These are phyloP conservation scores for Sebastes trivittatus DNA, from an alignment of 2,797 vertebrate species.

Conservation along the genomic window DNA sequence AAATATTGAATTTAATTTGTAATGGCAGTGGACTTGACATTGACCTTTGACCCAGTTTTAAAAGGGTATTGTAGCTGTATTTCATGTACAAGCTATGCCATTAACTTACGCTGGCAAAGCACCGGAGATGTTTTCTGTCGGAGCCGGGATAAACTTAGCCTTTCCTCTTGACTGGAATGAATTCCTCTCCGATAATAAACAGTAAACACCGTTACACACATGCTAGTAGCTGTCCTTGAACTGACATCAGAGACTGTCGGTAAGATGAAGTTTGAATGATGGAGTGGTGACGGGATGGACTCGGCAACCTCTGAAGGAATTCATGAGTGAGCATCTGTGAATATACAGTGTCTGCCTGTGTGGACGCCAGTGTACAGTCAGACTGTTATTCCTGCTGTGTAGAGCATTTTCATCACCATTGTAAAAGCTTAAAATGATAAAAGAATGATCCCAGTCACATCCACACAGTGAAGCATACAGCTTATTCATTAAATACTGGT, in stretches of 20 bases:
- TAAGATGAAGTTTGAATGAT: conserved; percentile 12
- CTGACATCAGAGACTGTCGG: conserved; percentile 2
- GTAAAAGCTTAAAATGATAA: not conserved
- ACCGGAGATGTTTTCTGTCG: conserved; percentile 27
- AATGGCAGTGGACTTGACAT: not conserved
- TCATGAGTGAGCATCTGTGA: conserved; percentile 17
- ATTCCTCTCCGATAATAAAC: conserved; percentile 47
- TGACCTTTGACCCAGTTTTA: not conserved
- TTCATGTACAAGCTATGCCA: not conserved
- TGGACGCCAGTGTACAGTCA: not conserved
- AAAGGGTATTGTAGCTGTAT: not conserved
- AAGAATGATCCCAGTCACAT: too few relatives aligned
- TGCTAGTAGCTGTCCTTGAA: conserved; percentile 28
- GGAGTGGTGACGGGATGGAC: not conserved
- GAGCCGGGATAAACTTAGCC: conserved; percentile 52
- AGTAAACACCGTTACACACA: conserved; percentile 22
- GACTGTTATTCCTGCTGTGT: not conserved
- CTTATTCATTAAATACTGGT: too few relatives aligned
- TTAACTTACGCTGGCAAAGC: conserved; percentile 1
- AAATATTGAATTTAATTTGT: not conserved
- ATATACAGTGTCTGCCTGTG: not conserved
- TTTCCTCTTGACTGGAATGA: conserved; percentile 43
- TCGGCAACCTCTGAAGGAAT: conserved; percentile 24
- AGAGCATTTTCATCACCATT: not conserved
- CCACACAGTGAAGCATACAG: too few relatives aligned